Percentiles rank a stretch among this genome's conserved stretches.
phyloP scores from a whole-genome alignment of 2,113 vertebrate species.

The Heterocephalus glaber region DNA sequence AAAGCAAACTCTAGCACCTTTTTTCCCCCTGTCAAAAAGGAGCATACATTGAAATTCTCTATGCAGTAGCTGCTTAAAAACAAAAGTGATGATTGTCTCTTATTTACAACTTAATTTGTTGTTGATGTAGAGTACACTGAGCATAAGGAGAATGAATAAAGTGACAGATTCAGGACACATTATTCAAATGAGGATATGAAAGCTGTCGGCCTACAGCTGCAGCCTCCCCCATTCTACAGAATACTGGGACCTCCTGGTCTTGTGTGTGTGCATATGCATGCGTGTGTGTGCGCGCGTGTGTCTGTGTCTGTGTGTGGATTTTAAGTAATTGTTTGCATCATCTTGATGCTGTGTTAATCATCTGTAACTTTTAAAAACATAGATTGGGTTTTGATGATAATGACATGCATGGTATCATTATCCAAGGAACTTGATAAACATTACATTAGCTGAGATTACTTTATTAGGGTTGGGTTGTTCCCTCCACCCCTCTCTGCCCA shows the following conservation, averaged over 20 bases:
- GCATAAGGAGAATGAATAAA: conserved; percentile 95
- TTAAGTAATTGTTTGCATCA: conserved; percentile 87
- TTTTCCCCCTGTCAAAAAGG: conserved; percentile 84
- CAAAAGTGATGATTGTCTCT: conserved; percentile 97
- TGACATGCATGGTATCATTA: conserved; percentile 85
- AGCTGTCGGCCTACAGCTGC: conserved; percentile 94
- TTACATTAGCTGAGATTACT: conserved; percentile 86
- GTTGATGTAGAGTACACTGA: conserved; percentile 95
- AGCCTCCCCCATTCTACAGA: conserved; percentile 91
- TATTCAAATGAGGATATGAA: conserved; percentile 99
- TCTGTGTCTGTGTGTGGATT: conserved; percentile 34
- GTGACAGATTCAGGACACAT: conserved; percentile 98
- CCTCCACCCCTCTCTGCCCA: background rate
- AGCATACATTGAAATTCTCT: conserved; percentile 88
- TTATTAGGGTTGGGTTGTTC: conserved; percentile 72
- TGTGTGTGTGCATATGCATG: conserved; percentile 36
- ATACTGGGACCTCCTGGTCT: conserved; percentile 91
- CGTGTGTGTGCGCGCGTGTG: background rate
- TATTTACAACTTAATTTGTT: conserved; percentile 98
- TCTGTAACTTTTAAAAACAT: conserved; percentile 82
- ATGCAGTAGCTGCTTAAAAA: conserved; percentile 91
- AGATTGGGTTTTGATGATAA: conserved; percentile 87
- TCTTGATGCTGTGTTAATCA: conserved; percentile 87
- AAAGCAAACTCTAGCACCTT: conserved; percentile 86
- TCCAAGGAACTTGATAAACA: conserved; percentile 85